Conservation (phyloP, 2,113 vertebrate genomes). For the Oncorhynchus kisutch region DNA sequence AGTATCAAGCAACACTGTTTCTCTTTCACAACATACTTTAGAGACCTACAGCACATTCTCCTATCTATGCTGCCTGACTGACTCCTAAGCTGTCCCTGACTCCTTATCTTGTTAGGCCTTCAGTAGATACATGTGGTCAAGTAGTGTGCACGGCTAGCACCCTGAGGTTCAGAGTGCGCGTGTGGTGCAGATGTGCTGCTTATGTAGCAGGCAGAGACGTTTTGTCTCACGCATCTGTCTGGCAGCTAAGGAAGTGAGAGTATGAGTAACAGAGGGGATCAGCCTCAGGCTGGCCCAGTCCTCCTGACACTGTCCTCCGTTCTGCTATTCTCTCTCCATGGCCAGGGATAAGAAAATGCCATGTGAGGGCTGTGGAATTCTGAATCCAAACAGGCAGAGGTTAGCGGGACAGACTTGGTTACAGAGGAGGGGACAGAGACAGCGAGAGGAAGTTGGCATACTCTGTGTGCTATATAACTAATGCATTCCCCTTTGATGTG, state of each 20-base stretch:
- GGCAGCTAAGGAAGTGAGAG: constrained; percentile 33
- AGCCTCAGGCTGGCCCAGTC: constrained; percentile 1
- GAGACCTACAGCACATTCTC: not conserved
- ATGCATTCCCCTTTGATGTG: constrained; percentile 45
- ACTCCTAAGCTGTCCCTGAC: not conserved
- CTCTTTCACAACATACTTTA: not conserved
- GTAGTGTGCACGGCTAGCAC: not conserved
- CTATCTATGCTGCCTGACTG: not conserved
- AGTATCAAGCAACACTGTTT: too few species aligned
- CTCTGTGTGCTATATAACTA: constrained; percentile 9
- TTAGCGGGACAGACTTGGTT: not conserved
- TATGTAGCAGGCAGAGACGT: constrained; percentile 5
- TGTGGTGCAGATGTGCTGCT: constrained; percentile 18
- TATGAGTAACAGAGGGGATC: constrained; percentile 18
- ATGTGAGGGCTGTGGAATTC: constrained; percentile 19
- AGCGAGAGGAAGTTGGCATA: constrained; percentile 10
- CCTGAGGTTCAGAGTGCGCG: not conserved
- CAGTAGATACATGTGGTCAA: constrained; percentile 24
- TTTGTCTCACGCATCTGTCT: constrained; percentile 44
- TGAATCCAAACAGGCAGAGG: constrained; percentile 13
- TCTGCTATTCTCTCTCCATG: not conserved
- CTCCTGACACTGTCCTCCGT: constrained; percentile 9
- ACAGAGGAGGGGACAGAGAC: not conserved
- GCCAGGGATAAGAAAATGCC: constrained; percentile 6
- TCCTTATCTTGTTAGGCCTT: not conserved